phyloP scores from a whole-genome alignment of 1,140 invertebrate species.

The Cydia fagiglandana region DNA sequence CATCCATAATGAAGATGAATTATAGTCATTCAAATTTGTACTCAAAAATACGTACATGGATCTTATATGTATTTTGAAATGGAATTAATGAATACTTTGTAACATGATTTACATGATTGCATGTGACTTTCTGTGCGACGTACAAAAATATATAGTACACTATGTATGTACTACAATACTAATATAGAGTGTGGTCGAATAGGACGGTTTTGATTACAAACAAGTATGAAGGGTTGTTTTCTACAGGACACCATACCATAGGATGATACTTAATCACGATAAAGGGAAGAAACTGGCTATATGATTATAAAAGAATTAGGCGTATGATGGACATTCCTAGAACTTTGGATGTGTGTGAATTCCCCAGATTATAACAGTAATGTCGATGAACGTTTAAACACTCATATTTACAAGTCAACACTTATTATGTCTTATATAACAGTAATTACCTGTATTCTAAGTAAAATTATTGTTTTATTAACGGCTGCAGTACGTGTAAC shows the following conservation, averaged over 20 bases:
- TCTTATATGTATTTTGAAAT: constrained; percentile 9
- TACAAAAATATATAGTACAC: constrained; percentile 15
- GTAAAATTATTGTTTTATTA: too few species aligned
- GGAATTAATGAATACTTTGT: neutral
- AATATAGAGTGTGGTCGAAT: neutral
- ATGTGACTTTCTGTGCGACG: neutral
- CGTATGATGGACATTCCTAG: constrained; percentile 54
- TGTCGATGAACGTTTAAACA: constrained; percentile 28
- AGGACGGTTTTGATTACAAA: neutral
- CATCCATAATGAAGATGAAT: constrained; percentile 22
- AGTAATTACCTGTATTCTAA: constrained; percentile 9
- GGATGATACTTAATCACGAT: neutral
- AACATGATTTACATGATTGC: neutral
- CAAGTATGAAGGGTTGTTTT: neutral
- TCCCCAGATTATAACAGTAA: constrained; percentile 28
- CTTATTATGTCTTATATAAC: neutral
- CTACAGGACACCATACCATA: neutral
- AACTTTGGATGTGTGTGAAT: constrained; percentile 21
- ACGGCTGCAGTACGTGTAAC: too few species aligned
- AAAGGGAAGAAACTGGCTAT: neutral
- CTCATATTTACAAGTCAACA: constrained; percentile 30
- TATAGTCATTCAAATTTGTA: constrained; percentile 22
- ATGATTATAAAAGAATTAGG: constrained; percentile 41
- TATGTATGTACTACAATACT: neutral
- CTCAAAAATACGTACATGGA: constrained; percentile 16